These are phyloP conservation scores for Brachyptera risi DNA, from an alignment of 2,888 invertebrate species.

Conservation along the genomic window DNA sequence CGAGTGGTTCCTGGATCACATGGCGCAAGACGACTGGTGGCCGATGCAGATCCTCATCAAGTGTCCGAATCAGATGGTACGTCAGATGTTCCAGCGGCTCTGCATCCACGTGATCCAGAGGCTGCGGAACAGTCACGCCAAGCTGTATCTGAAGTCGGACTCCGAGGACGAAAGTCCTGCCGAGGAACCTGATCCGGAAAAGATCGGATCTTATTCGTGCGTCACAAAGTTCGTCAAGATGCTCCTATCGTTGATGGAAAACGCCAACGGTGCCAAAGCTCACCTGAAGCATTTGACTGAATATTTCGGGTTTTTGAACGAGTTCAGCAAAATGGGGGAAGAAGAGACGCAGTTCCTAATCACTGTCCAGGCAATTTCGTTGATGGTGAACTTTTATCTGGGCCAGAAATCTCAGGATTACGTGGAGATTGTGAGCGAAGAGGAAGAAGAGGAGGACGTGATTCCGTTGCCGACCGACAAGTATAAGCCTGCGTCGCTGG, in stretches of 20 bases:
- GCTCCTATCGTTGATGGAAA: conserved; percentile 80
- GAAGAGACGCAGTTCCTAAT: conserved; percentile 87
- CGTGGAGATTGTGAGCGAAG: conserved; percentile 65
- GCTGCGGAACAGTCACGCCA: conserved; percentile 62
- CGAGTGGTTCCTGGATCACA: conserved; percentile 88
- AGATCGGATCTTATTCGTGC: conserved; percentile 74
- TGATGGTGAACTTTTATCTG: conserved; percentile 88
- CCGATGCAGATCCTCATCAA: conserved; percentile 91
- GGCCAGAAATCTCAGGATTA: conserved; percentile 74
- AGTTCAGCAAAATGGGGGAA: conserved; percentile 93
- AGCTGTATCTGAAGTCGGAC: conserved; percentile 57
- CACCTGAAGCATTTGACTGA: conserved; percentile 86
- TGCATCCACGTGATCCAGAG: conserved; percentile 93
- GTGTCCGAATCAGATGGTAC: conserved; percentile 94
- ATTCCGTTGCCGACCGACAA: conserved; percentile 65
- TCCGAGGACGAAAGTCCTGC: conserved; percentile 52
- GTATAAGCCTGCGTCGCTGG: conserved; percentile 83
- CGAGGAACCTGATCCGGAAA: conserved; percentile 53
- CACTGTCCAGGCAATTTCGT: conserved; percentile 80
- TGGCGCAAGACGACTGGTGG: conserved; percentile 95
- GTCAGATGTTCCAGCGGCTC: conserved; percentile 94
- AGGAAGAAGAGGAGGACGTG: conserved; percentile 65
- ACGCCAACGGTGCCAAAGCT: conserved; percentile 80
- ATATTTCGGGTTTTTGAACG: conserved; percentile 86
- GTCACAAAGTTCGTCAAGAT: conserved; percentile 90